Evolutionary conservation across 2,113 vertebrate genomes (phyloP), one percentile per base, ranked within the genome.

Genomic region (Thamnaconus septentrionalis): DNA sequence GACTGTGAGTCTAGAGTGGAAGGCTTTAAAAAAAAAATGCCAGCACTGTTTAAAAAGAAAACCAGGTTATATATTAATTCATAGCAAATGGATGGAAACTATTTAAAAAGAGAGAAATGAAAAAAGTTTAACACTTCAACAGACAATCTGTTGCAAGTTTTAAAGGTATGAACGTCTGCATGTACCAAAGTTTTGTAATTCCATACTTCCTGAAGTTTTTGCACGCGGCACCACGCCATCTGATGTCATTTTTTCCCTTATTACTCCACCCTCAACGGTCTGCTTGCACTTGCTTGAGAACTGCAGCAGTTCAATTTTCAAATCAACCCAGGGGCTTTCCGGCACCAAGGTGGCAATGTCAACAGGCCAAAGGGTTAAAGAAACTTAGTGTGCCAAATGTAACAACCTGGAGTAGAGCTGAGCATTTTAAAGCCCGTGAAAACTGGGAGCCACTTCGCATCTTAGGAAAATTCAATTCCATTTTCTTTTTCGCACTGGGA

Each of bases 311-410:
- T 65, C 58, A 84, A 76, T 84, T 82, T 71, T 66, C 61, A 71
- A 63, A 80, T 69, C 61, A 71, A 75, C 51, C 75, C 41, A 12
- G 65, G 41, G 71, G 46, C 53, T 74, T 56, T 56, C 49, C 68
- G 57, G 69, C 75, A 71, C 60, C 3, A 10, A 52, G 56, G 60
- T 79, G 78, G 48, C 40, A 81, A 84, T 67, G 75, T 81, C 67
- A 75, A 77, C 55, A 59, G 58, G 64, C 45, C 63, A 66, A 42
- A 11, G 8, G 71, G 75, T 79, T 69, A 65, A 70, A 59, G 45
- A 56, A 31, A 31, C 10, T 0, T 4, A 9, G 47, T 69, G 52
- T 56, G 52, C 39, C 3, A 66, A 68, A 56, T 43, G 5, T 42
- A 49, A 46, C 54, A 59, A 52, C 55, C 53, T 69, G 7, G 41